Percentiles rank a stretch among this genome's conserved stretches.
Conservation (phyloP, 2,888 invertebrate genomes). For the Erebia aethiops region DNA sequence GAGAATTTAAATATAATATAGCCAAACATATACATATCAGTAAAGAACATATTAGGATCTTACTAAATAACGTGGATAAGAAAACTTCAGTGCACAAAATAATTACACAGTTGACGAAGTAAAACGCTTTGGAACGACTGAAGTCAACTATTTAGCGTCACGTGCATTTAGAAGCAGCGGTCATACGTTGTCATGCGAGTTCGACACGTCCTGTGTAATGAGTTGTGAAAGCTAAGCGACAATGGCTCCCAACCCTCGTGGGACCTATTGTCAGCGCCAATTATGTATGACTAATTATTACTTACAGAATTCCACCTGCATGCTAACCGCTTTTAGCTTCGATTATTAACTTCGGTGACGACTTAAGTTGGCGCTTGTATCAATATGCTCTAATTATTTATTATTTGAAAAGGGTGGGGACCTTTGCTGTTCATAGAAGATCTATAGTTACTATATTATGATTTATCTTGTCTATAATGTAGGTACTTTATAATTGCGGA, state of each 20-base stretch:
- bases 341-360: neutral
- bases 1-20: too few relatives aligned
- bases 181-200: slow-evolving; percentile 27
- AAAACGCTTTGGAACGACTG: neutral
- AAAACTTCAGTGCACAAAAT: neutral
- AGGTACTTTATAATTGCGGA: neutral
- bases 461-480: neutral
- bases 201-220: slow-evolving; percentile 67
- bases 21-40: too few relatives aligned
- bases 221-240: slow-evolving; percentile 73
- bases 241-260: slow-evolving; percentile 48
- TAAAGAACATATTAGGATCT: too few relatives aligned
- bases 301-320: slow-evolving; percentile 25
- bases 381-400: neutral
- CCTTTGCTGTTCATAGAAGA: neutral
- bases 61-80: too few relatives aligned
- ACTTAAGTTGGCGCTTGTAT: neutral
- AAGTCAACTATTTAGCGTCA: neutral
- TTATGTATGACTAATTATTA: slow-evolving; percentile 66
- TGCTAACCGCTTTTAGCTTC: slow-evolving; percentile 19
- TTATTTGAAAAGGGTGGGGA: slow-evolving; percentile 3
- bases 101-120: neutral
- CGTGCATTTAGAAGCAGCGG: slow-evolving; percentile 19
- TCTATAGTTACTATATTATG: neutral
- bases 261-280: slow-evolving; percentile 50